A percentile compares a stretch with the other conserved stretches of the same genome.
These are phyloP conservation scores for Eumeta japonica DNA, from an alignment of 1,140 invertebrate species.

Conservation along the genomic window DNA sequence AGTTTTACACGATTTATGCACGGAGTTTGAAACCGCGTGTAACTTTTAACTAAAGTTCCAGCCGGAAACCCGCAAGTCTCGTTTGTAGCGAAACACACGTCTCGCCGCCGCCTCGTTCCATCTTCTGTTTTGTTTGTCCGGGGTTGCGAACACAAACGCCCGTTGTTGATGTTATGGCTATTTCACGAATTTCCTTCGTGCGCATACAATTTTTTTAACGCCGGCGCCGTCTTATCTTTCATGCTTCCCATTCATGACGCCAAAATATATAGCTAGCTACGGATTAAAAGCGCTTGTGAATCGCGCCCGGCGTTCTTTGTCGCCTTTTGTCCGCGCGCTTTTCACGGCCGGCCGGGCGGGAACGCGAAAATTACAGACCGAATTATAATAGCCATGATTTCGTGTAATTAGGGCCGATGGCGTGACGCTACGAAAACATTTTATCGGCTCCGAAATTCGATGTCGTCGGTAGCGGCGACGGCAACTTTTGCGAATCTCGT, in stretches of 20 bases:
- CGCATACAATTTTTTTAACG: too few species aligned
- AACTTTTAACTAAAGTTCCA: too few species aligned
- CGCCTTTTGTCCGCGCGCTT: conserved; percentile 40
- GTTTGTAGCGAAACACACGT: conserved; percentile 7
- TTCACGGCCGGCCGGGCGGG: conserved; percentile 33
- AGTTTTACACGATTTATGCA: neutral
- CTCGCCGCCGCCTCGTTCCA: conserved; percentile 4
- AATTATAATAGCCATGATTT: conserved; percentile 49
- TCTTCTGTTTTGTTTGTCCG: conserved; percentile 9
- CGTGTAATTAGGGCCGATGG: conserved; percentile 44
- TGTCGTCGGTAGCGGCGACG: conserved; percentile 21
- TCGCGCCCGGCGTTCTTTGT: too few species aligned
- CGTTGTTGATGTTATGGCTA: too few species aligned
- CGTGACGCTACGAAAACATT: conserved; percentile 39
- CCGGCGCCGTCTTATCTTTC: too few species aligned
- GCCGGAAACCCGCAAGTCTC: too few species aligned
- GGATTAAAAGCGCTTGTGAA: too few species aligned
- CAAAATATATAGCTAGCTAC: too few species aligned
- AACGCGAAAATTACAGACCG: conserved; percentile 39
- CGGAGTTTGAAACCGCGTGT: neutral
- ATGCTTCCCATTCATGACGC: too few species aligned
- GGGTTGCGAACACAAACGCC: too few species aligned
- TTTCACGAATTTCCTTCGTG: too few species aligned
- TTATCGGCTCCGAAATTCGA: conserved; percentile 52
- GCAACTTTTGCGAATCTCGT: conserved; percentile 38